These are phyloP conservation scores for Aeoliscus strigatus DNA, from an alignment of 2,797 vertebrate genomes.

Conservation along the genomic window DNA sequence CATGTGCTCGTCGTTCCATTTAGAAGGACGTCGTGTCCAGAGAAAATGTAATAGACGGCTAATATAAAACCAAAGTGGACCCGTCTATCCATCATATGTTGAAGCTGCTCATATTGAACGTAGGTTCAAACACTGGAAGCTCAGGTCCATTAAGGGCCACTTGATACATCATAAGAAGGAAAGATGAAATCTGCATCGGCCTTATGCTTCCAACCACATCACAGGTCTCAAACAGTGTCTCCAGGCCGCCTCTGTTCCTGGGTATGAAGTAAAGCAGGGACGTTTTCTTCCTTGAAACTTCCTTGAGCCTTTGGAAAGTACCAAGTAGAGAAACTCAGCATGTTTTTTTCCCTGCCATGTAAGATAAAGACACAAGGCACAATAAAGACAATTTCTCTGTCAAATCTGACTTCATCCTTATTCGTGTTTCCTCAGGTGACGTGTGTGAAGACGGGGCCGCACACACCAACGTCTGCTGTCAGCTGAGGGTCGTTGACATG, in stretches of 20 bases:
- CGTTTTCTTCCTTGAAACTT: too few species aligned
- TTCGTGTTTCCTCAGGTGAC: too few species aligned
- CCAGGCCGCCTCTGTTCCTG: slow-evolving; percentile 10
- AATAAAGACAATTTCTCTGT: too few species aligned
- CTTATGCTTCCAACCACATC: slow-evolving; percentile 42
- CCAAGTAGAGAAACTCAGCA: too few species aligned
- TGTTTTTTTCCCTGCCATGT: too few species aligned
- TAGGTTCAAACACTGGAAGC: slow-evolving; percentile 22
- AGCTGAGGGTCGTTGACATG: too few species aligned
- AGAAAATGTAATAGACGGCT: slow-evolving; percentile 29
- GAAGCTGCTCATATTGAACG: slow-evolving; percentile 17
- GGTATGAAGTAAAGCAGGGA: too few species aligned
- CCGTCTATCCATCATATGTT: slow-evolving; percentile 21
- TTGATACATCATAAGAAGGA: slow-evolving; percentile 35
- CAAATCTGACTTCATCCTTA: too few species aligned
- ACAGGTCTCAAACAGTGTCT: slow-evolving; percentile 24
- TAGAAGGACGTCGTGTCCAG: slow-evolving; percentile 13
- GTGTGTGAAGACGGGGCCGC: too few species aligned
- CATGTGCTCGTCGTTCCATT: slow-evolving; percentile 18
- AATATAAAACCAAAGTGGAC: slow-evolving; percentile 31
- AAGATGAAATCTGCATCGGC: slow-evolving; percentile 32
- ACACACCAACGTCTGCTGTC: too few species aligned
- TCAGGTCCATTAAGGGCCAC: slow-evolving; percentile 31
- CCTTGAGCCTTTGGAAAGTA: too few species aligned
- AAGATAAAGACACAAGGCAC: too few species aligned